Base-by-base conservation (phyloP, 1,140 invertebrate genomes). In the Pentalonia nigronervosa region DNA sequence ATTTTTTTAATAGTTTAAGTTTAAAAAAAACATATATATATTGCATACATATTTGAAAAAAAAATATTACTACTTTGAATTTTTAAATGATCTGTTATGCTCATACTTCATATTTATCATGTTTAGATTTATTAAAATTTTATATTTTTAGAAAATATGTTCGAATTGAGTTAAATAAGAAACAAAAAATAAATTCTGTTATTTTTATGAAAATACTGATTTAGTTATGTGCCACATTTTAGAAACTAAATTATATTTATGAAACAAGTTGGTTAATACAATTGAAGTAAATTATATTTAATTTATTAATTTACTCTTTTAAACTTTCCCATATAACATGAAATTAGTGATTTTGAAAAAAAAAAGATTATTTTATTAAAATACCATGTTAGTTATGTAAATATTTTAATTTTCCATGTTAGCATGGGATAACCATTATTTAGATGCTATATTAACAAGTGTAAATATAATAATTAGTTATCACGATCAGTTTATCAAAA, bases 401-500 rank as follows among this genome's bases (percentile, higher is more conserved):
- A n/a, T 89, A 56, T 53, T 11, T 53, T 56, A 53, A 89, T 30
- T 41, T 67, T 90, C 21, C 47, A 53, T 67, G 36, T 90, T 11
- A 45, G 4, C 47, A 67, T 90, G 56, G 56, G 36, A 47, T 20
- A 45, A n/a, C 67, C 17, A 60, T 90, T 30, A n/a, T 41, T 67
- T 67, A 50, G 34, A 41, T 93, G 76, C 81, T 86, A 41, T 93
- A 50, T 83, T 86, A 93, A 93, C 91, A 86, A 93, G 91, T 93
- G 91, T 93, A 53, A 86, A 48, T 84, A 36, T 83, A 84, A 93
- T n/a, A 93, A 41, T 93, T 86, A 86, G 36, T 84, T 93, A 93
- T 93, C 91, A 93, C 91, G 91, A 56, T 93, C 25, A 93, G 81
- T 47, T n/a, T 93, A 84, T 84, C 34, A 93, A 93, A 93, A 92